Base-by-base conservation (phyloP, 1,140 invertebrate genomes). In the Sitophilus oryzae region DNA sequence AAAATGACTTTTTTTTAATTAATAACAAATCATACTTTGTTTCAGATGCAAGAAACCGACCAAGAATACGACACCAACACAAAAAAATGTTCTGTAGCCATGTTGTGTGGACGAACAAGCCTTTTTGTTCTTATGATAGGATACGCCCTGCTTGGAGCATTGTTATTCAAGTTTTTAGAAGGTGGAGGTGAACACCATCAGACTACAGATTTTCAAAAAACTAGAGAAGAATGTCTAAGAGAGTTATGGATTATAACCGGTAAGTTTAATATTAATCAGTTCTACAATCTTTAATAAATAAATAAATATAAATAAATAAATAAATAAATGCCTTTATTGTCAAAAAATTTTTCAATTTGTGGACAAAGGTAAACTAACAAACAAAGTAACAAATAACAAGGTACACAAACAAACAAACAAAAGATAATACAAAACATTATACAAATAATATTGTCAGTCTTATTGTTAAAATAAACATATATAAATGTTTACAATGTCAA, bases 191-290 rank as follows among this genome's bases (percentile, higher is more conserved):
- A 76, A 1, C 71, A 70, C 5, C 71, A 75, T 10, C 69, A 73
- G 20, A 71, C 74, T 57, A 70, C 71, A 0, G 73, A 73, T 2
- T 77, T 80, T 46, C 76, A 78, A 52, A 70, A 73, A 19, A 79
- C 76, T 10, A 69, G 78, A 30, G 78, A 80, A 45, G 78, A 79
- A 56, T 79, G 78, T 54, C 63, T 80, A 43, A 73, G 76, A 41
- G 78, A 80, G 59, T 71, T 80, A 2, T 80, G 78, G 78, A 71
- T 77, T 42, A 80, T 80, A 48, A 80, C 78, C 75, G 78, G 78
- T 79, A 55, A 71, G 70, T 55, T 2, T 16, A 4, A 43, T n/a
- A 23, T 30, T 30, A 42, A 19, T 37, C 9, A 5, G 15, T 8
- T 47, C n/a, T 6, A 22, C n/a, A 25, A 20, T 37, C 14, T 49